Percentiles rank a stretch among this genome's conserved stretches.
Evolutionary conservation across 2,113 vertebrate genomes (phyloP).

Genomic region (Macquaria ambigua): DNA sequence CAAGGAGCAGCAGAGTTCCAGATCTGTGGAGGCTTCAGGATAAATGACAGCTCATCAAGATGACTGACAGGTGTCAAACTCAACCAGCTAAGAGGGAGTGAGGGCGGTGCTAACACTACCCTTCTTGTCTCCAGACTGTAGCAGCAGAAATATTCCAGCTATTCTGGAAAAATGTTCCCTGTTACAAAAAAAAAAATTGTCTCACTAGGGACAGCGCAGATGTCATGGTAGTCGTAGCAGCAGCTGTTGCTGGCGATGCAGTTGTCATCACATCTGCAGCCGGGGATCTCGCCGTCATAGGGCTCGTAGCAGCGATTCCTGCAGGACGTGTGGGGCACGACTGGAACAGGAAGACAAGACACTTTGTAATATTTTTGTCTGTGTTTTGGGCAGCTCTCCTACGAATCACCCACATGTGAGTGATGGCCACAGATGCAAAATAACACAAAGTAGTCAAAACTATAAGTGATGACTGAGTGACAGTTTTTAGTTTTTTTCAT

Average conservation of each 20-base stretch:
- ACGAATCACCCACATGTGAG: no score
- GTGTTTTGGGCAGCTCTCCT: neutral
- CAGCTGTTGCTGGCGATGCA: slow-evolving; percentile 69
- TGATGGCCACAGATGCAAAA: no score
- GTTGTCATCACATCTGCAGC: slow-evolving; percentile 76
- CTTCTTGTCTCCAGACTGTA: neutral
- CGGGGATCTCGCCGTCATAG: slow-evolving; percentile 1
- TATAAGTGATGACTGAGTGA: no score
- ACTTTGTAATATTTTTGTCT: no score
- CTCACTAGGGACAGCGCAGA: slow-evolving; percentile 75
- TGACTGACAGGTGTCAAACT: neutral
- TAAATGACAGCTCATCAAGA: neutral
- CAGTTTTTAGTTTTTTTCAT: no score
- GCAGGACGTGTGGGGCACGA: slow-evolving; percentile 61
- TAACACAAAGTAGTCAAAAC: no score
- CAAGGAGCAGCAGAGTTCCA: no score
- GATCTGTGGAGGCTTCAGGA: no score
- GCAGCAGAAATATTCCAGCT: neutral
- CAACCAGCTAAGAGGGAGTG: neutral
- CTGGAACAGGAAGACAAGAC: slow-evolving; percentile 37
- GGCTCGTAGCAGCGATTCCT: slow-evolving; percentile 76
- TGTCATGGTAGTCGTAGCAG: slow-evolving; percentile 77
- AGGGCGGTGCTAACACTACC: no score
- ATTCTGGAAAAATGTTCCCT: neutral
- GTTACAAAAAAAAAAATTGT: no score